Evolutionary conservation across 2,797 vertebrate species (phyloP).

Genomic region (Bufotes viridis): DNA sequence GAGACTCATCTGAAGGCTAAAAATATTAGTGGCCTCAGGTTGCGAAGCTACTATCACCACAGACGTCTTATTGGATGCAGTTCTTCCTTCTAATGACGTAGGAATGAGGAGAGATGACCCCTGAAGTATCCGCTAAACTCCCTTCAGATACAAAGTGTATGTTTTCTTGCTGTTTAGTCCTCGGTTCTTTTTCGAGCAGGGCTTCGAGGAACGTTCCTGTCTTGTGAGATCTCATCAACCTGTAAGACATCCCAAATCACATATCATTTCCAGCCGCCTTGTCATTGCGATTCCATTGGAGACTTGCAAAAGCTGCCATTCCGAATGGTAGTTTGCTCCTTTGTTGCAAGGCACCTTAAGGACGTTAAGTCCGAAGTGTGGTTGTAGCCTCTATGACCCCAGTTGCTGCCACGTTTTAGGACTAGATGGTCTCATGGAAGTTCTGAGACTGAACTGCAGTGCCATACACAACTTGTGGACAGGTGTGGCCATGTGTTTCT

Average conservation of each 20-base stretch:
- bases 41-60: background rate
- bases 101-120: background rate
- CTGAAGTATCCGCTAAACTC: background rate
- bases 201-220: slow-evolving; percentile 46
- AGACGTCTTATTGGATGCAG: slow-evolving; percentile 2
- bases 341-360: background rate
- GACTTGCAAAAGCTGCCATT: background rate
- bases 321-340: background rate
- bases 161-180: slow-evolving; percentile 3
- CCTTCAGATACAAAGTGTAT: background rate
- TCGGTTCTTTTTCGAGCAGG: slow-evolving; percentile 5
- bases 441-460: background rate
- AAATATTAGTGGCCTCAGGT: slow-evolving; percentile 28
- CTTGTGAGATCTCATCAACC: background rate
- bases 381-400: background rate
- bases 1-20: slow-evolving; percentile 16
- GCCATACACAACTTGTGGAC: too few relatives aligned
- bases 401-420: background rate
- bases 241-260: background rate
- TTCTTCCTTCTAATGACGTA: background rate
- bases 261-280: background rate
- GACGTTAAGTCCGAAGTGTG: background rate
- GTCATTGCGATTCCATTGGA: background rate
- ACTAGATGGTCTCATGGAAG: background rate
- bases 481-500: background rate